phyloP scores from a whole-genome alignment of 2,888 invertebrate species.

The Metacarcinus magister region DNA sequence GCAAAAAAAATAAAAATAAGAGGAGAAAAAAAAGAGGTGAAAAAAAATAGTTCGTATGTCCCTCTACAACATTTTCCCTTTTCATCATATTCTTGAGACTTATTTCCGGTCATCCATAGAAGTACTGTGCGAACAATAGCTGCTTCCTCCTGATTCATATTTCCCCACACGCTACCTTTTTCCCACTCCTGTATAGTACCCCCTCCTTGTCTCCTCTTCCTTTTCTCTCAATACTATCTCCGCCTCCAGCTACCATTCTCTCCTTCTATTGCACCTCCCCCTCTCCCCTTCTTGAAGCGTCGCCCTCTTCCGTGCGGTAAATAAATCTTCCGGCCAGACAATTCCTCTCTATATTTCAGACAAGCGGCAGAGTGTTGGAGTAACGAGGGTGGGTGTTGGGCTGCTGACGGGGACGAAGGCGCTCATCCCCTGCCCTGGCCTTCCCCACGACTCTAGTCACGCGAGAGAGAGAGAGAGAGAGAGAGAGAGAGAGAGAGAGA shows the following conservation, averaged over 20 bases:
- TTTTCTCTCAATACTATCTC: slow-evolving; percentile 28
- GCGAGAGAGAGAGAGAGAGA: slow-evolving; percentile 39
- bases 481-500: slow-evolving; percentile 18
- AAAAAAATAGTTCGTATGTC: neutral
- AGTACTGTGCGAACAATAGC: slow-evolving; percentile 16
- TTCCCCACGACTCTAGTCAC: neutral
- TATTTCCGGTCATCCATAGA: slow-evolving; percentile 28
- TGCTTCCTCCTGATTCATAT: neutral
- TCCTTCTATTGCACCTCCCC: neutral
- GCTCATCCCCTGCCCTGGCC: neutral
- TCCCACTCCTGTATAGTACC: neutral
- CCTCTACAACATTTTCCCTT: neutral
- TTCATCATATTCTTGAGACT: neutral
- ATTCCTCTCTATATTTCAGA: slow-evolving; percentile 39
- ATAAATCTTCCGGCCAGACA: slow-evolving; percentile 39
- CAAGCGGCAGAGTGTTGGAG: slow-evolving; percentile 22
- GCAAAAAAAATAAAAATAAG: neutral
- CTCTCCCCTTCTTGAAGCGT: neutral
- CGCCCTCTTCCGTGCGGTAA: neutral
- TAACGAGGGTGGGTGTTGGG: slow-evolving; percentile 16
- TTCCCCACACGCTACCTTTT: neutral
- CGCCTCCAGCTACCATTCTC: neutral
- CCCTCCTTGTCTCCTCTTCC: neutral
- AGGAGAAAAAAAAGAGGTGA: neutral
- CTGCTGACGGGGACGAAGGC: slow-evolving; percentile 20